Evolutionary conservation across 2,113 vertebrate genomes (phyloP).

Genomic region (Agelaius phoeniceus): DNA sequence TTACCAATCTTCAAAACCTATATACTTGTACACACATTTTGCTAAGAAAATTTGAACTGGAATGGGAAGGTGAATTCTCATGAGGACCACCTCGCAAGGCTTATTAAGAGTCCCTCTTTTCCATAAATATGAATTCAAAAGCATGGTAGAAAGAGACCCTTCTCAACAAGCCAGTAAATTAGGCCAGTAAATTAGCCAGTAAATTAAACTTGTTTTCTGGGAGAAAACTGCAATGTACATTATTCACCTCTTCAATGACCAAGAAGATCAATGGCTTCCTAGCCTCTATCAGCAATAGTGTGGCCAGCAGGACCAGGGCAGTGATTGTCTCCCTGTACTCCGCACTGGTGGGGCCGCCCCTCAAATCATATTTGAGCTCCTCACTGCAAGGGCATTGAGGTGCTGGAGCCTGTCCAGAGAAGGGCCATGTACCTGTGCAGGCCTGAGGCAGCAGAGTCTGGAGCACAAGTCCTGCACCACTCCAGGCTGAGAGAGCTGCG

Average conservation of each 20-base stretch:
- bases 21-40: not conserved
- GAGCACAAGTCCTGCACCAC: not conserved
- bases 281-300: not conserved
- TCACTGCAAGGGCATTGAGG: not conserved
- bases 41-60: not conserved
- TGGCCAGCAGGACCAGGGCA: not conserved
- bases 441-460: no score
- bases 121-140: not conserved
- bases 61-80: not conserved
- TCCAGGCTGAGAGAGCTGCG: not conserved
- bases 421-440: accelerated
- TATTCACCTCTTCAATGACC: accelerated
- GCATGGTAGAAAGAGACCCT: not conserved
- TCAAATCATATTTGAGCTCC: not conserved
- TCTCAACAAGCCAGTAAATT: not conserved
- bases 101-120: not conserved
- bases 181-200: no score
- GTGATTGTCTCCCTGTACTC: accelerated
- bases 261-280: not conserved
- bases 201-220: no score
- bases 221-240: accelerated
- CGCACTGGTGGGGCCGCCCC: accelerated
- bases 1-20: not conserved
- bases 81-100: not conserved
- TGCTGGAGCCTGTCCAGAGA: not conserved